Evolutionary conservation across 1,140 invertebrate species (phyloP).

Genomic region (Drosophila mauritiana): DNA sequence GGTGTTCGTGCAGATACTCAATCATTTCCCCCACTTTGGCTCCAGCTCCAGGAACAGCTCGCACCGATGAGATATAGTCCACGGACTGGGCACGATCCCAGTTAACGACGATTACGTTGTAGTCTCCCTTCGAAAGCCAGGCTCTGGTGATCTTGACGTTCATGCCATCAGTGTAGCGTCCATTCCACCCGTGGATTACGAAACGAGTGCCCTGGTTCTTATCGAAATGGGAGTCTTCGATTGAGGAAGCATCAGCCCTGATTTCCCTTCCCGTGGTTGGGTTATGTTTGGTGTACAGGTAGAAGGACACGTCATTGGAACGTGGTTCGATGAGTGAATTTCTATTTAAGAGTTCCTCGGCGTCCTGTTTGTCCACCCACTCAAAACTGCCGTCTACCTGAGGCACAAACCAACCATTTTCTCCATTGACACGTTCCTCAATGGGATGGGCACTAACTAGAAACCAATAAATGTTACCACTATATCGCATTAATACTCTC

Average conservation of each 20-base stretch:
- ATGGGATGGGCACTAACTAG: slow-evolving; percentile 52
- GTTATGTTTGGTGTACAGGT: slow-evolving; percentile 63
- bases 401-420: slow-evolving; percentile 58
- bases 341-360: slow-evolving; percentile 25
- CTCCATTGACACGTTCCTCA: slow-evolving; percentile 42
- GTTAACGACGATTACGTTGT: slow-evolving; percentile 86
- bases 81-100: slow-evolving; percentile 85
- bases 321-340: slow-evolving; percentile 12
- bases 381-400: slow-evolving; percentile 30
- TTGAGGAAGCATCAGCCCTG: slow-evolving; percentile 19
- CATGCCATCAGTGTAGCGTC: slow-evolving; percentile 33
- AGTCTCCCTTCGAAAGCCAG: slow-evolving; percentile 84
- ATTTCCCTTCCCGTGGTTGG: slow-evolving; percentile 42
- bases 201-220: slow-evolving; percentile 64
- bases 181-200: slow-evolving; percentile 70
- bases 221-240: slow-evolving; percentile 58
- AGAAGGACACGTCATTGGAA: slow-evolving; percentile 56
- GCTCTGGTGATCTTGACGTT: slow-evolving; percentile 73
- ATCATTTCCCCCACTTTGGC: slow-evolving; percentile 65
- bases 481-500: too few relatives aligned
- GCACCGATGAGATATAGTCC: slow-evolving; percentile 85
- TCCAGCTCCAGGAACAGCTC: slow-evolving; percentile 86
- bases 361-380: slow-evolving; percentile 47
- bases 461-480: not conserved
- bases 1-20: slow-evolving; percentile 57